A percentile compares a stretch with the other conserved stretches of the same genome.
Evolutionary conservation across 1,140 invertebrate genomes (phyloP).

Genomic region (Drosophila miranda): DNA sequence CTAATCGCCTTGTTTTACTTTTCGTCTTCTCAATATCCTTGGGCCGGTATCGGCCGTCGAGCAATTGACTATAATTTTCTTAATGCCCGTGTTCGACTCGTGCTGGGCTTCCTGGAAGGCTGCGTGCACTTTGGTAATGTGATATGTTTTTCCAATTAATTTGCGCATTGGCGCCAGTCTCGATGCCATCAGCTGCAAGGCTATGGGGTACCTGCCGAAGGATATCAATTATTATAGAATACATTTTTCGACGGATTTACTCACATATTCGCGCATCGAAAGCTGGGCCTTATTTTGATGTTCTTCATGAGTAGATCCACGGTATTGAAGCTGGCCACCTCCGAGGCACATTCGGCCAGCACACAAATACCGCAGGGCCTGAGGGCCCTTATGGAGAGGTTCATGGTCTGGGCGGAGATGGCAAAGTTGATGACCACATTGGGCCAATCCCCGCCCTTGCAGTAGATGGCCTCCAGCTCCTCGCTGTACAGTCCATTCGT

Average conservation of each 20-base stretch:
- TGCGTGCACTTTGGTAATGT: conserved; percentile 32
- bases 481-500: conserved; percentile 37
- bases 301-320: conserved; percentile 75
- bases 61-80: conserved; percentile 65
- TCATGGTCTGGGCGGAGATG: conserved; percentile 65
- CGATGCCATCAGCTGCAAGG: conserved; percentile 59
- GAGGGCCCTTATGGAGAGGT: conserved; percentile 68
- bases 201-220: conserved; percentile 60
- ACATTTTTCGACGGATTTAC: not conserved
- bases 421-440: conserved; percentile 66
- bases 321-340: conserved; percentile 70
- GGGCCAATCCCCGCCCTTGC: conserved; percentile 59
- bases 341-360: conserved; percentile 63
- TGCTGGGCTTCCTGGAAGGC: conserved; percentile 61
- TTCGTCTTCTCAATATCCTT: not conserved
- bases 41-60: conserved; percentile 20
- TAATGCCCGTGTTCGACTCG: conserved; percentile 59
- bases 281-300: conserved; percentile 67
- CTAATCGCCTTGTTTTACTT: conserved; percentile 2
- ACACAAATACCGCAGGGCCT: conserved; percentile 64
- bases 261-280: conserved; percentile 71
- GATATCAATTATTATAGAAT: not conserved
- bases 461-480: conserved; percentile 54
- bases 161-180: conserved; percentile 55
- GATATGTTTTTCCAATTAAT: conserved; percentile 49